Base-by-base conservation (phyloP, 2,888 invertebrate genomes). In the Caenorhabditis zanzibari region DNA sequence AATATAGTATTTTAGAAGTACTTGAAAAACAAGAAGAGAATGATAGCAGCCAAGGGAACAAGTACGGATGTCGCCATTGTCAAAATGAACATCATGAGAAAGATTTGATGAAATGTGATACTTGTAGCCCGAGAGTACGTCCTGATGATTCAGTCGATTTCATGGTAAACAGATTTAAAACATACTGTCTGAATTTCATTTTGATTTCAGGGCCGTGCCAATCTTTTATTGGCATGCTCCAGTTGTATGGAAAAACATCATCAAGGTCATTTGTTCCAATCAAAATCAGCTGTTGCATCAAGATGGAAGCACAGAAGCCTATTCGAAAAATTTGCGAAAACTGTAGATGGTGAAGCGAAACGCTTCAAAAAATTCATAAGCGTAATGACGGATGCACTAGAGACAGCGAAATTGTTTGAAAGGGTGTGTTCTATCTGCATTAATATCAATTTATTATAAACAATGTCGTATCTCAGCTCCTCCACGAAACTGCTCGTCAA, bases 401-500 rank as follows among this genome's bases (percentile, higher is more conserved):
- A 71, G n/a, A 19, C 28, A 9, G 47, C 59, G 28, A 28, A 32
- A 28, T 47, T 32, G 7, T 56, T 56, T 22, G 38, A 22, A 41
- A 7, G 6, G n/a, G 44, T 54, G 16, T 28, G 54, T 41, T 47
- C 6, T n/a, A 4, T 19, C 5, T 12, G 2, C 19, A 7, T 19
- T 47, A n/a, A n/a, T n/a, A 12, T 44, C 44, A 44, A n/a, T 44
- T 2, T 44, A 5, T 32, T 7, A 4, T 6, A 32, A 32, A 44
- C 14, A 44, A n/a, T 44, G 5, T 44, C 44, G 14, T 44, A 44
- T 44, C 14, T n/a, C 28, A 61, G 73, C 26, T 54, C 41, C 32
- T 74, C 0, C 28, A 22, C 10, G 74, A 74, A 63, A 74, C 74
- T 54, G 64, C 44, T 35, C n/a, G 41, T 16, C 73, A 73, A 54